Evolutionary conservation across 2,113 vertebrate species (phyloP), one percentile per base, ranked within the genome.

Genomic region (Nyctereutes procyonoides): DNA sequence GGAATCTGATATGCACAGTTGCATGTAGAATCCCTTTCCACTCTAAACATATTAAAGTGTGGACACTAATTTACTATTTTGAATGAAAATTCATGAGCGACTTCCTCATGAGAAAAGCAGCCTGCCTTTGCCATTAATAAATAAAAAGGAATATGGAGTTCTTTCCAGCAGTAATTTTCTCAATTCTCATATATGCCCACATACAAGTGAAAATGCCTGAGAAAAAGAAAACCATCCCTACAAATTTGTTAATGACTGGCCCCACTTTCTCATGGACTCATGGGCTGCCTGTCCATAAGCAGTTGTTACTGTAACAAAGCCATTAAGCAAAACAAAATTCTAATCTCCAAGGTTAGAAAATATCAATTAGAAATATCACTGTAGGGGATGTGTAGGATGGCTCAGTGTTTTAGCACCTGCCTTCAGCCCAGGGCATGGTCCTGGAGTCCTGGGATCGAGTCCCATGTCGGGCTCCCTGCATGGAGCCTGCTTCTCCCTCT

Each of bases 31-130:
- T 99, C 98, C 98, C 98, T 98, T 97, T 98, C 97, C 98, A 98
- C 98, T 97, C 98, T 98, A 98, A 98, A 98, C 96, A 98, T 98
- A 98, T 98, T 98, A 98, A 99, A 98, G 97, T 98, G 96, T 98
- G 98, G 98, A 98, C 98, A 99, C 98, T 98, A 98, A 98, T 98
- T 99, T 98, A 98, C 98, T 98, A 98, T 98, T 98, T 98, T 98
- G 98, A 99, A 98, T 99, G 98, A 99, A 99, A 99, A 98, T 99
- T 98, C 98, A 98, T 98, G 98, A 98, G 98, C 71, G 38, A 95
- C 92, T 98, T 98, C 96, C 98, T 99, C 98, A 98, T 98, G 98
- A 99, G 98, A 97, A 98, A 98, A 98, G 93, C 92, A 97, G 98
- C 83, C 97, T 93, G 0, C 98, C 97, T 98, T 95, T 98, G 98